Evolutionary conservation across 2,888 invertebrate genomes (phyloP).

Genomic region (Nebria brevicollis): DNA sequence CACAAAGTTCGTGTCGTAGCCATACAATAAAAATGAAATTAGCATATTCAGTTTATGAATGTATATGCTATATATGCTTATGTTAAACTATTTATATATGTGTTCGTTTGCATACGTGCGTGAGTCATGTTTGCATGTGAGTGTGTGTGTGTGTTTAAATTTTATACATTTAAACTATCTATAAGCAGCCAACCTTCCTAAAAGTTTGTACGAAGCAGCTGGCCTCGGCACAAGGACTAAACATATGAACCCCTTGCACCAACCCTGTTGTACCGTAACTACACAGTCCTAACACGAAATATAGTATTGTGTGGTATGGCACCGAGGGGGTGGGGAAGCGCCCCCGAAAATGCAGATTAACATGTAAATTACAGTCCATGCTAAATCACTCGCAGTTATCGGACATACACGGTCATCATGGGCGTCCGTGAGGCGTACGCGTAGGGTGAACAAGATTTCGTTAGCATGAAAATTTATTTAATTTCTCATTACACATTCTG

Average conservation of each 20-base stretch:
- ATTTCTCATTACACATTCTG: background rate
- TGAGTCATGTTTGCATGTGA: background rate
- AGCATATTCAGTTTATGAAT: slow-evolving; percentile 35
- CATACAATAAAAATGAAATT: slow-evolving; percentile 39
- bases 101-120: background rate
- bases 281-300: background rate
- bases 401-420: slow-evolving; percentile 17
- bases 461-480: background rate
- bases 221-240: too few relatives aligned
- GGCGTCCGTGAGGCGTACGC: slow-evolving; percentile 14
- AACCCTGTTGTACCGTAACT: background rate
- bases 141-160: background rate
- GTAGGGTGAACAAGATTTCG: background rate
- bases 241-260: background rate
- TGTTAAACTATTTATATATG: background rate
- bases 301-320: background rate
- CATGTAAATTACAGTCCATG: slow-evolving; percentile 37
- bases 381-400: slow-evolving; percentile 34
- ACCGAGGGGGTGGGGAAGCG: background rate
- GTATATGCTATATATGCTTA: background rate
- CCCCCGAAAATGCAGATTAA: slow-evolving; percentile 34
- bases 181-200: too few relatives aligned
- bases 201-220: too few relatives aligned
- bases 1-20: slow-evolving; percentile 24
- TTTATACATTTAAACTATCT: too few relatives aligned